Base-by-base conservation (phyloP, 1,140 invertebrate genomes). In the Teleogryllus occipitalis region DNA sequence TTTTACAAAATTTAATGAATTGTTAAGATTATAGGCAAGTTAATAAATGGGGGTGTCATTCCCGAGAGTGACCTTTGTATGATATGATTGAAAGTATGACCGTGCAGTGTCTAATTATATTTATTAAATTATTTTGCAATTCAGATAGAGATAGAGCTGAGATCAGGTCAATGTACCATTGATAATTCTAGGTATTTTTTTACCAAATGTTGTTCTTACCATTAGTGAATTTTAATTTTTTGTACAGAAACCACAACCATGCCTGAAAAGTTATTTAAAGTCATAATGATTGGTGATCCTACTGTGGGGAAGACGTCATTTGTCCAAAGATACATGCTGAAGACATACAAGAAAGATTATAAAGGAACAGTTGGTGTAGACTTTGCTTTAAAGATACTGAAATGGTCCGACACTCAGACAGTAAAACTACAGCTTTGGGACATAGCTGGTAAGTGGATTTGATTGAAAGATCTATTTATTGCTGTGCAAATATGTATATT, bases 371-470 rank as follows among this genome's bases (percentile, higher is more conserved):
- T 89, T 8, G 88, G 88, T 47, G 90, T 91, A 78, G 90, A 91
- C 83, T 91, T 91, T 86, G 89, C 89, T 12, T 83, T 91, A 78
- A 91, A 91, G 85, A 88, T 90, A 74, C 85, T 90, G 8, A 87
- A 89, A 81, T 89, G 88, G 87, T 87, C 87, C 73, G 88, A 89
- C 65, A 87, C 85, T 21, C 87, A 89, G 81, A 89, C 87, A 7
- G 86, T 90, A 15, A 90, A 90, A 83, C 83, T 91, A 27, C 90
- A 91, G 82, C 83, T 91, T 7, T 91, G 90, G 90, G 90, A 91
- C 82, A 90, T 91, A 83, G 89, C 89, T 83, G 87, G 87, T 88
- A 84, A 81, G 80, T 72, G 49, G 77, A 76, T 76, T 77, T 74
- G 46, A n/a, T 65, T 81, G 54, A 14, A 65, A 65, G 54, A 65